phyloP scores from a whole-genome alignment of 2,113 vertebrate genomes.

The Spilogale gracilis region DNA sequence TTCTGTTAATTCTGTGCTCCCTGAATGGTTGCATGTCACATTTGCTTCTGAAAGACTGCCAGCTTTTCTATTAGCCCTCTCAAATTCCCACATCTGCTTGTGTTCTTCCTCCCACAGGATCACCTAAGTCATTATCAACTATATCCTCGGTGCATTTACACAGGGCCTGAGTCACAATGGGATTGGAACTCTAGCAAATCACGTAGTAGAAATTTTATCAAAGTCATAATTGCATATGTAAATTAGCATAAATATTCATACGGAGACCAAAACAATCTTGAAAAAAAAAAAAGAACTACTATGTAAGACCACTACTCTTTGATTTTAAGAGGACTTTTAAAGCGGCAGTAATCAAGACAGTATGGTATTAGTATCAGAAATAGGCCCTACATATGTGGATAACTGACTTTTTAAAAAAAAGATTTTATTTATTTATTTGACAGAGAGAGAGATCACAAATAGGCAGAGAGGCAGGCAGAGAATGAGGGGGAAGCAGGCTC shows the following conservation, averaged over 20 bases:
- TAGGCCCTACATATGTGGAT: not conserved
- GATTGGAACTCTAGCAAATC: not conserved
- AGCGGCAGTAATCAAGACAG: not conserved
- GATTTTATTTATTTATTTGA: too few relatives aligned
- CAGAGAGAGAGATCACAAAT: too few relatives aligned
- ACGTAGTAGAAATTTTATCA: not conserved
- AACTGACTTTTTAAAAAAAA: not conserved
- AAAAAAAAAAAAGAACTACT: not conserved
- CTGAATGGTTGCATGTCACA: not conserved
- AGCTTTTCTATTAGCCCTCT: not conserved
- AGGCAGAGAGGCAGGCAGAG: too few relatives aligned
- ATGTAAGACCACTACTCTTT: not conserved
- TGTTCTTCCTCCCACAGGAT: not conserved
- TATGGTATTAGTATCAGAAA: not conserved
- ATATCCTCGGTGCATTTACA: not conserved
- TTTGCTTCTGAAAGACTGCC: not conserved
- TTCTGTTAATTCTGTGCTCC: not conserved
- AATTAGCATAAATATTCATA: not conserved
- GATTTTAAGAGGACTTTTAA: constrained; percentile 37
- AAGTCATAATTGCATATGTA: constrained; percentile 10
- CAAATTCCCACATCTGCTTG: not conserved
- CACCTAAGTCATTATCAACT: not conserved
- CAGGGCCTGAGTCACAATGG: not conserved
- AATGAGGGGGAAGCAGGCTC: too few relatives aligned
- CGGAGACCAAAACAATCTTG: not conserved